Evolutionary conservation across 1,140 invertebrate species (phyloP).

Genomic region (Leptonema lineaticorne): DNA sequence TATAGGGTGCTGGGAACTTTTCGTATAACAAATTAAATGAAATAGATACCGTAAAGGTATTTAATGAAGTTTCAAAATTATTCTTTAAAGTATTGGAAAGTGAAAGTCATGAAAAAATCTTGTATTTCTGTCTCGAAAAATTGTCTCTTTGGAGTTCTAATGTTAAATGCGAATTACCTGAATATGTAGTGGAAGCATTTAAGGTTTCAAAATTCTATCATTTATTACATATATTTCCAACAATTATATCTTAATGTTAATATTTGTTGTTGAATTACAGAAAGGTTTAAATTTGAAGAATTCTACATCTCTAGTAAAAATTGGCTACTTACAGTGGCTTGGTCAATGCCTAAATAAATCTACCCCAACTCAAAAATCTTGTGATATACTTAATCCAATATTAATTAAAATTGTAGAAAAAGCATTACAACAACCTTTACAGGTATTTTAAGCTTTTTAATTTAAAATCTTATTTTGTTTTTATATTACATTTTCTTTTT

Average conservation of each 20-base stretch:
- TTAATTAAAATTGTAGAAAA: constrained; percentile 71
- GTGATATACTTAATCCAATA: constrained; percentile 57
- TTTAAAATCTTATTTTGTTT: background rate
- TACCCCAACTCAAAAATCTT: constrained; percentile 51
- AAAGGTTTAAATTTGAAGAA: constrained; percentile 79
- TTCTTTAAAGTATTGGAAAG: constrained; percentile 80
- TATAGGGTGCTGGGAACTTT: constrained; percentile 77
- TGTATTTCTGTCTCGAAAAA: constrained; percentile 78
- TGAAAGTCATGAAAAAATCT: constrained; percentile 91
- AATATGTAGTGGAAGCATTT: constrained; percentile 72
- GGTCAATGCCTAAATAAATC: constrained; percentile 62
- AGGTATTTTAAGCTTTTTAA: constrained; percentile 47
- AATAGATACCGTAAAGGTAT: constrained; percentile 61
- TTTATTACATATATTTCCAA: background rate
- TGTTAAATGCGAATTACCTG: constrained; percentile 67
- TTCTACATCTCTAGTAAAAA: constrained; percentile 73
- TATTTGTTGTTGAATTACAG: constrained; percentile 48
- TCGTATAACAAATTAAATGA: constrained; percentile 70
- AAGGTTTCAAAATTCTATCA: constrained; percentile 55
- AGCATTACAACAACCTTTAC: constrained; percentile 65
- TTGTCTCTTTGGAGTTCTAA: constrained; percentile 77
- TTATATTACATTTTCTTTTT: constrained; percentile 17
- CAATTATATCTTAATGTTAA: background rate
- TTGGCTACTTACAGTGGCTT: constrained; percentile 76
- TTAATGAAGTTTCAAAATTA: constrained; percentile 63